These are phyloP conservation scores for Drosophila neonasuta DNA, from an alignment of 2,888 invertebrate species.

Conservation along the genomic window DNA sequence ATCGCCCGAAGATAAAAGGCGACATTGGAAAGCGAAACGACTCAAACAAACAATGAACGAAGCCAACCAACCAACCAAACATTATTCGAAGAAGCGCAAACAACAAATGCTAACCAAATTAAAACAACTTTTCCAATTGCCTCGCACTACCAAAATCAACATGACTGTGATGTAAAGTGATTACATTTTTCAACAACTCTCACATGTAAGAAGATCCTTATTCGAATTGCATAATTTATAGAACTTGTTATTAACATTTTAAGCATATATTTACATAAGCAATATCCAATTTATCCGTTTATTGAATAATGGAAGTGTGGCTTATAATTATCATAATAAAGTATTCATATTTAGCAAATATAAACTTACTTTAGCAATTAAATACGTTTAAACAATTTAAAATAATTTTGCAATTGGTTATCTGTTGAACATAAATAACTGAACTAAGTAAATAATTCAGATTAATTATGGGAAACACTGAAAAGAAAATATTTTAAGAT, in stretches of 20 bases:
- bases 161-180: neutral
- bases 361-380: too few species aligned
- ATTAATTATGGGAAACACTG: too few species aligned
- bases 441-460: too few species aligned
- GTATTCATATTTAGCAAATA: neutral
- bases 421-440: too few species aligned
- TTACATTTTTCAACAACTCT: neutral
- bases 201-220: neutral
- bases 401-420: too few species aligned
- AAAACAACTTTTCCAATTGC: neutral
- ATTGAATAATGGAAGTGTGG: too few species aligned
- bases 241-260: neutral
- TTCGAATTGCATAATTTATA: neutral
- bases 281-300: neutral
- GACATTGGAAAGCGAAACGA: slow-evolving; percentile 50
- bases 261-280: neutral
- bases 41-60: slow-evolving; percentile 20
- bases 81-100: neutral
- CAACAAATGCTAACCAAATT: slow-evolving; percentile 7
- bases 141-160: neutral
- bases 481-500: neutral
- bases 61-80: slow-evolving; percentile 20
- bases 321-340: neutral
- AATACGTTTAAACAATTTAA: too few species aligned
- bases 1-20: slow-evolving; percentile 64